Conservation (phyloP, 1,140 invertebrate genomes). For the Pogonomyrmex barbatus region DNA sequence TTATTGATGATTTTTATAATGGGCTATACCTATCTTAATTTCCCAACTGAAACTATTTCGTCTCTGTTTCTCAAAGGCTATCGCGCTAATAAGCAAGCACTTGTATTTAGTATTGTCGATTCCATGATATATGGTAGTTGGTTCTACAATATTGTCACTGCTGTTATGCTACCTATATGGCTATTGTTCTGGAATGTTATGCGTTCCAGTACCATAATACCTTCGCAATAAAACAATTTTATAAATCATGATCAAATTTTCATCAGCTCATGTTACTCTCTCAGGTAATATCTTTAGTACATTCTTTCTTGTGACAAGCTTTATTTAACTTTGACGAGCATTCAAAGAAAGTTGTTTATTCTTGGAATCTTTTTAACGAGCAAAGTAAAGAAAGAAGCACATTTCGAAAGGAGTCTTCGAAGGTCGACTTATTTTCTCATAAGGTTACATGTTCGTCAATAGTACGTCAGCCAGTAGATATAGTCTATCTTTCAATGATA, state of each 20-base stretch:
- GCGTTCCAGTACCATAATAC: slow-evolving; percentile 27
- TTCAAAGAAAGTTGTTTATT: background rate
- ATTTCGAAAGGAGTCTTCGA: background rate
- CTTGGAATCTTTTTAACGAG: background rate
- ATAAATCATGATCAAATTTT: background rate
- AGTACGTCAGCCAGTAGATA: slow-evolving; percentile 37
- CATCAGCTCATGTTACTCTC: background rate
- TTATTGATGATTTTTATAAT: slow-evolving; percentile 88
- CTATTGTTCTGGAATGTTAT: slow-evolving; percentile 87
- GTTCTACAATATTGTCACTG: slow-evolving; percentile 87
- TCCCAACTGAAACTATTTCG: slow-evolving; percentile 87
- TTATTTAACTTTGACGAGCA: background rate
- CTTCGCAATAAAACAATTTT: slow-evolving; percentile 36
- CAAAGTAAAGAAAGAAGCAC: background rate
- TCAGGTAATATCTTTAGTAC: background rate
- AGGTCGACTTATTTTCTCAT: slow-evolving; percentile 15
- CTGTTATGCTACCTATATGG: slow-evolving; percentile 88
- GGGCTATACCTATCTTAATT: slow-evolving; percentile 88
- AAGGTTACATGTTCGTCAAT: slow-evolving; percentile 25
- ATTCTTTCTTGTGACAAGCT: background rate
- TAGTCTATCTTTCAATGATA: slow-evolving; percentile 43
- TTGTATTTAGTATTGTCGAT: slow-evolving; percentile 93
- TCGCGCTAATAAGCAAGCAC: slow-evolving; percentile 90
- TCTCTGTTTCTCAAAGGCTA: slow-evolving; percentile 86
- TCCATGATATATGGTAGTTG: slow-evolving; percentile 91